Evolutionary conservation across 2,888 invertebrate genomes (phyloP).

Genomic region (Enoplolaimus lenunculus): DNA sequence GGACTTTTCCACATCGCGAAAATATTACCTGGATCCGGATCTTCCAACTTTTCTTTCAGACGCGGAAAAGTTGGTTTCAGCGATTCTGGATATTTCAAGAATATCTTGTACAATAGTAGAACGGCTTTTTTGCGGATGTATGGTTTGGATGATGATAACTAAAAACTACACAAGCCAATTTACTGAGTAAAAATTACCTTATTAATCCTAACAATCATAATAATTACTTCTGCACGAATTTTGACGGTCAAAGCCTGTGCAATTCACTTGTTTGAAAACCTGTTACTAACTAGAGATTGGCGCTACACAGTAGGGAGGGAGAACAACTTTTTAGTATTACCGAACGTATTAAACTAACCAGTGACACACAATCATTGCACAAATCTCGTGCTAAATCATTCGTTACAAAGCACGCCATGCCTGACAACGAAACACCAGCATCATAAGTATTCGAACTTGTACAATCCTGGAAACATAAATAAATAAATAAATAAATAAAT

Average conservation of each 20-base stretch:
- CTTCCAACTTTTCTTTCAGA: conserved; percentile 93
- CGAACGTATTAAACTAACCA: conserved; percentile 52
- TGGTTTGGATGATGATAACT: conserved; percentile 95
- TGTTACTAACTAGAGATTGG: no score
- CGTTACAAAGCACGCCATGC: conserved; percentile 92
- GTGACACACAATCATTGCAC: conserved; percentile 94
- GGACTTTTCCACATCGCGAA: no score
- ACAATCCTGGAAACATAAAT: conserved; percentile 58
- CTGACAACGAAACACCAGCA: conserved; percentile 89
- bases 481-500: background rate
- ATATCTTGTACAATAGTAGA: conserved; percentile 98
- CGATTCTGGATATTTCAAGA: conserved; percentile 97
- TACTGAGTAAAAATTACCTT: background rate
- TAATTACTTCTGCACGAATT: no score
- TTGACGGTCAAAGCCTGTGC: no score
- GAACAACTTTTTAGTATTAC: background rate
- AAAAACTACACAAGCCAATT: conserved; percentile 19
- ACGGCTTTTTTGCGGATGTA: conserved; percentile 98
- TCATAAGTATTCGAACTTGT: conserved; percentile 97
- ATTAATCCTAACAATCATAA: no score
- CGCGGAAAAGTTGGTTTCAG: conserved; percentile 94
- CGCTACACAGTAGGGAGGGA: no score
- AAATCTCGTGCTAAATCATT: conserved; percentile 88
- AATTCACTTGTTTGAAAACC: no score
- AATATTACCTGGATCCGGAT: conserved; percentile 80